Evolutionary conservation across 2,113 vertebrate genomes (phyloP).

Genomic region (Heterotilapia buettikoferi): DNA sequence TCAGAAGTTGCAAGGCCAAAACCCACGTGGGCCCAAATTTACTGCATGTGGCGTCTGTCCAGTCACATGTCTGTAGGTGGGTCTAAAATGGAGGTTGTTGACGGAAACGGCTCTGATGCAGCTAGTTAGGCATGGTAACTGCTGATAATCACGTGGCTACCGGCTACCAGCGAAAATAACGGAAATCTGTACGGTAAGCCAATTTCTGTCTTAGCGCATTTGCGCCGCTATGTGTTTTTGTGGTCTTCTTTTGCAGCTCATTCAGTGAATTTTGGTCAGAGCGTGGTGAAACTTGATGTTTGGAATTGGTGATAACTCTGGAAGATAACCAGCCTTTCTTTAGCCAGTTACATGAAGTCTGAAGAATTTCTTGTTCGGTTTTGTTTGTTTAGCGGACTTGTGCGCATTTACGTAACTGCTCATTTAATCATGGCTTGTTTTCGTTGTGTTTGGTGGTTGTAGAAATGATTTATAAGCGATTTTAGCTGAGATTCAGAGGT

Average conservation of each 20-base stretch:
- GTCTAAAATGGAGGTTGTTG: neutral
- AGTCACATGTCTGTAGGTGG: neutral
- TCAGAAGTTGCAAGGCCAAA: neutral
- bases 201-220: neutral
- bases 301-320: neutral
- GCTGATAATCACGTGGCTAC: neutral
- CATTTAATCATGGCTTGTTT: neutral
- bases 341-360: neutral
- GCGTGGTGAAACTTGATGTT: neutral
- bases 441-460: neutral
- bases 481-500: neutral
- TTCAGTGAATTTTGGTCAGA: neutral
- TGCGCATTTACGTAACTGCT: neutral
- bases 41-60: neutral
- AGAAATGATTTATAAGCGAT: rapidly evolving
- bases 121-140: neutral
- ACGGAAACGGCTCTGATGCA: rapidly evolving
- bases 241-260: neutral
- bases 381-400: neutral
- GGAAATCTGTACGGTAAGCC: neutral
- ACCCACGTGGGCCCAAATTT: neutral
- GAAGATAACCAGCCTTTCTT: neutral
- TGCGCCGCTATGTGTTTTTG: neutral
- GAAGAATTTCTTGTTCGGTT: neutral
- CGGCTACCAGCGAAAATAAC: rapidly evolving